Conservation (phyloP, 2,113 vertebrate genomes). For the Collichthys lucidus region DNA sequence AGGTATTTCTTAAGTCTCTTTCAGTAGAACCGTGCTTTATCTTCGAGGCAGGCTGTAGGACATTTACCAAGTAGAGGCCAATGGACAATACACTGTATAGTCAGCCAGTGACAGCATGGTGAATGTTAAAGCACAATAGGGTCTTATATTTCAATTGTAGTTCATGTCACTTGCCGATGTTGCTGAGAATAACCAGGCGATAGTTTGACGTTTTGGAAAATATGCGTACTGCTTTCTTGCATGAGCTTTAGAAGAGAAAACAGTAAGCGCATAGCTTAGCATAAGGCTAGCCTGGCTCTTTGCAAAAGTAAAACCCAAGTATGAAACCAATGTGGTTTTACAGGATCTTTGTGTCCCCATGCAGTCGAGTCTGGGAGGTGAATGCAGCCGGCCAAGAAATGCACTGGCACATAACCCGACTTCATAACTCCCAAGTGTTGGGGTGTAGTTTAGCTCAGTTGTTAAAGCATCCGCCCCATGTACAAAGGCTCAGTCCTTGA, state of each 20-base stretch:
- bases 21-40: constrained; percentile 41
- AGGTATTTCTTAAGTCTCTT: constrained; percentile 58
- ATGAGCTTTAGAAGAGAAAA: background rate
- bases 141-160: background rate
- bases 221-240: background rate
- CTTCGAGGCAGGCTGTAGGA: background rate
- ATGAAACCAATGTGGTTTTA: background rate
- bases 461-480: too few relatives aligned
- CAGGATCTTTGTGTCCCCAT: background rate
- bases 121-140: background rate
- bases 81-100: background rate
- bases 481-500: too few relatives aligned
- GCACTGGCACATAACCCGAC: background rate
- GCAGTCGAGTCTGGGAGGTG: background rate
- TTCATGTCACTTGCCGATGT: background rate
- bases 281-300: background rate
- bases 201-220: background rate
- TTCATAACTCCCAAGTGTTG: background rate
- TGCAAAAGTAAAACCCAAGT: background rate
- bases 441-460: too few relatives aligned
- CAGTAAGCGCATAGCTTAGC: background rate
- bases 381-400: background rate
- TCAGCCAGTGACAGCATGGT: constrained; percentile 1
- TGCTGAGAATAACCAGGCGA: background rate
- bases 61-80: constrained; percentile 14